Evolutionary conservation across 1,140 invertebrate genomes (phyloP), one percentile per base, ranked within the genome.

Genomic region (Rhagoletis zephyria): DNA sequence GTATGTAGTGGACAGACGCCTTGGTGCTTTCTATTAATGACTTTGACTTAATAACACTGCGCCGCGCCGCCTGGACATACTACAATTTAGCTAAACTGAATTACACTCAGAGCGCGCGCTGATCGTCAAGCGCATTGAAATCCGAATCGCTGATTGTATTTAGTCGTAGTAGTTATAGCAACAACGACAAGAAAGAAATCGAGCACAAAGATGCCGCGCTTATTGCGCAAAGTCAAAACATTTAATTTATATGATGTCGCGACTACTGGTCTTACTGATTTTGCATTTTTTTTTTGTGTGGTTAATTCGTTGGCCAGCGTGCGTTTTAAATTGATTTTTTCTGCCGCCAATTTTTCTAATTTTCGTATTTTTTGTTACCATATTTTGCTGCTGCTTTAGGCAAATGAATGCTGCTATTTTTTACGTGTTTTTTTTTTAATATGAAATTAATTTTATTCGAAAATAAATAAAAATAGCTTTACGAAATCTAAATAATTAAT

Each of bases 201-300:
- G n/a, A 56, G n/a, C 74, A 81, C 74, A 81, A 85, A 85, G 85
- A 85, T 85, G 85, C 85, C 85, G 85, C 74, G 74, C 85, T 85
- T 85, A 91, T 91, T 92, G 92, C 90, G 91, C 90, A 92, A 92
- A 92, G 91, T 92, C 91, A 92, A 92, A 92, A 92, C 91, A 92
- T 91, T 92, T 92, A 92, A 92, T 92, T 92, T 92, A 92, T 92
- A 92, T 92, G 91, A 92, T 92, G 91, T 92, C 91, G 91, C 91
- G 91, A 92, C 91, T 92, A 92, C 91, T 92, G 91, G 91, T 92
- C 91, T 92, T 92, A 92, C 91, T 92, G 91, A 92, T 92, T 92
- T 92, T 91, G 90, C 90, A 92, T 92, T 92, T 92, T 87, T 91
- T 89, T 89, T 89, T 30, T 30, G 30, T 30, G 30, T 89, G 77